Conservation (phyloP, 2,113 vertebrate genomes). For the Onychostruthus taczanowskii region DNA sequence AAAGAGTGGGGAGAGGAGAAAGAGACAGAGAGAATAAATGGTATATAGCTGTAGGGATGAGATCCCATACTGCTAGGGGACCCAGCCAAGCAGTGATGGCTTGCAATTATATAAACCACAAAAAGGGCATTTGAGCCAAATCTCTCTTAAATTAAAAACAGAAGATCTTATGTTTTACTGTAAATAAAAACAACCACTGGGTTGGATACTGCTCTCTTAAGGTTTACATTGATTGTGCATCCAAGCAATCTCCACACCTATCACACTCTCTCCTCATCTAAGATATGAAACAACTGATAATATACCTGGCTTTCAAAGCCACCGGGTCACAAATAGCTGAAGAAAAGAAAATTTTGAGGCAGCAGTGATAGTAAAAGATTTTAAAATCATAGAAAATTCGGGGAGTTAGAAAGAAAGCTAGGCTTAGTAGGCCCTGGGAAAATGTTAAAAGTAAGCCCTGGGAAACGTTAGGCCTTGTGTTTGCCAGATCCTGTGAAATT, state of each 20-base stretch:
- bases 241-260: not conserved
- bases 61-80: not conserved
- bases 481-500: too few relatives aligned
- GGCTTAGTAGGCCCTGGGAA: too few relatives aligned
- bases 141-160: not conserved
- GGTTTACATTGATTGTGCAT: not conserved
- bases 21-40: not conserved
- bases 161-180: not conserved
- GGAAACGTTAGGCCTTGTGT: too few relatives aligned
- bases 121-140: not conserved
- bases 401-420: too few relatives aligned
- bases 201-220: not conserved
- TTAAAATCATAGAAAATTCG: too few relatives aligned
- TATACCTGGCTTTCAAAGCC: not conserved
- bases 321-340: not conserved
- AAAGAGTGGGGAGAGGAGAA: not conserved
- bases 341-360: not conserved
- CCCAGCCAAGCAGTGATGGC: not conserved
- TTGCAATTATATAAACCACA: not conserved
- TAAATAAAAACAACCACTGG: not conserved
- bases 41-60: not conserved
- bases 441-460: too few relatives aligned
- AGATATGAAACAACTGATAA: not conserved
- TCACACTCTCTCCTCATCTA: not conserved
- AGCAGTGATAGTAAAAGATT: not conserved